These are phyloP conservation scores for Drosophila pseudotalamancana DNA, from an alignment of 2,888 invertebrate species.

Conservation along the genomic window DNA sequence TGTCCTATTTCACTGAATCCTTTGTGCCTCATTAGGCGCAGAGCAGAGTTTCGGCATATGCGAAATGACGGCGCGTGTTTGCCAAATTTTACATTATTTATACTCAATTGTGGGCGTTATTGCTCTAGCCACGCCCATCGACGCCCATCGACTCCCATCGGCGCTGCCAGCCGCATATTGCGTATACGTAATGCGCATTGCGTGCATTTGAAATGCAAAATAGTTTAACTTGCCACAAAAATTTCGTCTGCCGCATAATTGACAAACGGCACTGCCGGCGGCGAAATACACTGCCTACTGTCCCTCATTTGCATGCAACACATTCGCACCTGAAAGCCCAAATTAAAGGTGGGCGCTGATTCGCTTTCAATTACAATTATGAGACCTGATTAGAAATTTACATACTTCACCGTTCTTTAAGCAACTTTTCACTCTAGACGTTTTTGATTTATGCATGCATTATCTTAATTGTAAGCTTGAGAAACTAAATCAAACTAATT, in stretches of 20 bases:
- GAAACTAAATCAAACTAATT: too few relatives aligned
- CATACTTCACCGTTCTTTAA: background rate
- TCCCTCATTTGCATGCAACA: conserved; percentile 67
- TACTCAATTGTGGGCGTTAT: conserved; percentile 47
- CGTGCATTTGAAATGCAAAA: conserved; percentile 76
- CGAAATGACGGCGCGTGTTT: conserved; percentile 29
- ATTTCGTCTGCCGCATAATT: conserved; percentile 55
- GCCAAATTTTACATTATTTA: conserved; percentile 59
- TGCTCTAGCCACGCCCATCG: too few relatives aligned
- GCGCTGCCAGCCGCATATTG: conserved; percentile 21
- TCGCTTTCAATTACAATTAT: conserved; percentile 20
- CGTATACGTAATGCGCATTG: conserved; percentile 50
- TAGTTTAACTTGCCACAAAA: conserved; percentile 65
- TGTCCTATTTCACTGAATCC: conserved; percentile 2
- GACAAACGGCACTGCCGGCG: conserved; percentile 25
- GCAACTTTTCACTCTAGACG: background rate
- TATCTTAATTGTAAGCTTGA: too few relatives aligned
- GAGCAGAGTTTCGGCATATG: conserved; percentile 29
- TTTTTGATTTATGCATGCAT: too few relatives aligned
- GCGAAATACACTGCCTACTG: conserved; percentile 10
- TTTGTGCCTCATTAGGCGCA: conserved; percentile 46
- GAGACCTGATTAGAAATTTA: background rate
- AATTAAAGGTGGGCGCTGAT: background rate
- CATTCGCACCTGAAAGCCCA: conserved; percentile 53
- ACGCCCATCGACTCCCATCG: too few relatives aligned